These are phyloP conservation scores for Calycopis cecrops DNA, from an alignment of 1,140 invertebrate species.

Conservation along the genomic window DNA sequence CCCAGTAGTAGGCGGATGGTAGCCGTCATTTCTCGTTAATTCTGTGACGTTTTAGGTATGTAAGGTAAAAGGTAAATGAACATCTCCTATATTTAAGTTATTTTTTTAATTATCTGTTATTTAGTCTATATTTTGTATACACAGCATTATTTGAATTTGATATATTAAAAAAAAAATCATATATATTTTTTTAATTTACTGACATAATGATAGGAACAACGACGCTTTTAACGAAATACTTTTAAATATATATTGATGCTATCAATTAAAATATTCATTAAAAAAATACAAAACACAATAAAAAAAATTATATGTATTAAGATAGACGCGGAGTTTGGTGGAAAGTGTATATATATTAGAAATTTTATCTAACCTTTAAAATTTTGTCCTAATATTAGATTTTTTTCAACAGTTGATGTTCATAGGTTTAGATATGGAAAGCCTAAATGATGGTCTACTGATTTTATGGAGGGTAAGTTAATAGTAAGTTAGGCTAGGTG, in stretches of 20 bases:
- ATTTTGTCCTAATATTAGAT: conserved; percentile 2
- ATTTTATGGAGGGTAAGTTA: conserved; percentile 17
- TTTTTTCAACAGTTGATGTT: conserved; percentile 9
- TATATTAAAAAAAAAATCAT: neutral
- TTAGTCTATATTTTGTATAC: conserved; percentile 9
- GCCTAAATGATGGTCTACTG: conserved; percentile 11
- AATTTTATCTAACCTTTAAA: conserved; percentile 1
- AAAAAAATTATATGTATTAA: too few relatives aligned
- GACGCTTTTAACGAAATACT: conserved; percentile 5
- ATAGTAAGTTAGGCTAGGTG: conserved; percentile 30
- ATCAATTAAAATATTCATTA: conserved; percentile 2
- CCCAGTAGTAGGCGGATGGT: conserved; percentile 7
- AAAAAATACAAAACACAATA: neutral
- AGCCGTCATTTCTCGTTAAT: conserved; percentile 19
- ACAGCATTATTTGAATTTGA: conserved; percentile 2
- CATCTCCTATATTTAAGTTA: conserved; percentile 13
- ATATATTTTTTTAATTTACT: neutral
- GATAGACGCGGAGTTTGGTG: neutral
- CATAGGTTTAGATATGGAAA: conserved; percentile 4
- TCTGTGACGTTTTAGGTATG: conserved; percentile 36
- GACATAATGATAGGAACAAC: conserved; percentile 3
- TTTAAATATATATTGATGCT: neutral
- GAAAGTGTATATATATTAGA: neutral
- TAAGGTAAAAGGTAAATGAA: conserved; percentile 18
- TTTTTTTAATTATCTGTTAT: conserved; percentile 12